These are phyloP conservation scores for Hafferia zeledoni DNA, from an alignment of 2,797 vertebrate genomes.

Conservation along the genomic window DNA sequence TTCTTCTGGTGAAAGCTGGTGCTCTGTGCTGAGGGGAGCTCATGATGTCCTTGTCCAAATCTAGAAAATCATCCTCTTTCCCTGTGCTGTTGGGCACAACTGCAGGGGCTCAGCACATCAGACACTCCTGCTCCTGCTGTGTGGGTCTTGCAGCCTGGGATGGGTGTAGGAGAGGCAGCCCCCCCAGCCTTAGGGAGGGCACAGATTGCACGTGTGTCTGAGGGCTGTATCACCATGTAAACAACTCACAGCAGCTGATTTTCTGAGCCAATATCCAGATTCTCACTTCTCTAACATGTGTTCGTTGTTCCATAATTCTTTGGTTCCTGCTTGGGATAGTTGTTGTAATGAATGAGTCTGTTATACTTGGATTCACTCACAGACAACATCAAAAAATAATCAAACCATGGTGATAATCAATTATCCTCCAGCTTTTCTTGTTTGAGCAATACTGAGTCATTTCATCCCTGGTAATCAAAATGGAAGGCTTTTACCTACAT, in stretches of 20 bases:
- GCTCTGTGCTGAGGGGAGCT: not conserved
- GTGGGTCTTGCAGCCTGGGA: not conserved
- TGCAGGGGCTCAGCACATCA: not conserved
- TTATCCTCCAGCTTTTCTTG: not conserved
- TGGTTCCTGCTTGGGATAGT: not conserved
- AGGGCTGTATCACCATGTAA: fast-evolving
- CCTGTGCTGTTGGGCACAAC: not conserved
- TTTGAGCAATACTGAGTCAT: not conserved
- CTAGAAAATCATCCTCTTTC: not conserved
- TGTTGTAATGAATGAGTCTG: not conserved
- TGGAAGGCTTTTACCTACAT: not conserved
- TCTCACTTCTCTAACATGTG: not conserved
- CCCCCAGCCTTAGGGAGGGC: not conserved
- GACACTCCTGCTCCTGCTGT: not conserved
- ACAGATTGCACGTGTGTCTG: fast-evolving
- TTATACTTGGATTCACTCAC: not conserved
- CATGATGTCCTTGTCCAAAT: not conserved
- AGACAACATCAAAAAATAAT: not conserved
- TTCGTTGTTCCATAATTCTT: not conserved
- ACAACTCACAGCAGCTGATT: not conserved
- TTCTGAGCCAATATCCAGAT: not conserved
- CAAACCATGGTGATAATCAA: not conserved
- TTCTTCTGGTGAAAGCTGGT: not conserved
- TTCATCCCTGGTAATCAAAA: not conserved
- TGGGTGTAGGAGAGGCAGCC: not conserved